A percentile compares a stretch with the other conserved stretches of the same genome.
These are phyloP conservation scores for Girardinichthys multiradiatus DNA, from an alignment of 2,113 vertebrate genomes.

Conservation along the genomic window DNA sequence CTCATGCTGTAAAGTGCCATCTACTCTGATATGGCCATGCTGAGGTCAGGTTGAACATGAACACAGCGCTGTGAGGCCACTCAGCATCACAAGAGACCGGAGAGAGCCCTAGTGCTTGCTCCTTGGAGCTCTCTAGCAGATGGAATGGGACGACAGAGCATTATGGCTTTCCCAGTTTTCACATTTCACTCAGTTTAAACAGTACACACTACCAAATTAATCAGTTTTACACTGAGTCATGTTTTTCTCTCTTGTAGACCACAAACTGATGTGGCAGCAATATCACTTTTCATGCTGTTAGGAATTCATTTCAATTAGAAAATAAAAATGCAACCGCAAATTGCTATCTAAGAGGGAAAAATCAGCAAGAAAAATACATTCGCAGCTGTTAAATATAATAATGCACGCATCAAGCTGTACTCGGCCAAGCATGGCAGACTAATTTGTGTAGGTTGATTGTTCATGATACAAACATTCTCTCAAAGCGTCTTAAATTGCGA, in stretches of 20 bases:
- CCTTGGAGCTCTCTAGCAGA: conserved; percentile 47
- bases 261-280: conserved; percentile 9
- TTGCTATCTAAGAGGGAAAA: conserved; percentile 25
- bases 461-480: conserved; percentile 52
- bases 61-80: conserved; percentile 40
- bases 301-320: conserved; percentile 29
- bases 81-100: conserved; percentile 30
- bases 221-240: conserved; percentile 36
- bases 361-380: conserved; percentile 46
- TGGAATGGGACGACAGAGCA: conserved; percentile 47
- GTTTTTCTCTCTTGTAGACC: conserved; percentile 4
- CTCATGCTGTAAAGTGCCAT: conserved; percentile 38
- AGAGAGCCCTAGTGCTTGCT: conserved; percentile 35
- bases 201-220: conserved; percentile 20
- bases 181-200: conserved; percentile 48
- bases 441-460: conserved; percentile 67
- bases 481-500: conserved; percentile 47
- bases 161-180: conserved; percentile 40
- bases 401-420: conserved; percentile 40
- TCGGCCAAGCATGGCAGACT: conserved; percentile 43
- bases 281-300: conserved; percentile 15
- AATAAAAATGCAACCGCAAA: conserved; percentile 21
- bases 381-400: conserved; percentile 69
- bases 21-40: conserved; percentile 30
- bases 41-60: conserved; percentile 60